phyloP scores from a whole-genome alignment of 2,888 invertebrate species.

The Athrips mouffetella region DNA sequence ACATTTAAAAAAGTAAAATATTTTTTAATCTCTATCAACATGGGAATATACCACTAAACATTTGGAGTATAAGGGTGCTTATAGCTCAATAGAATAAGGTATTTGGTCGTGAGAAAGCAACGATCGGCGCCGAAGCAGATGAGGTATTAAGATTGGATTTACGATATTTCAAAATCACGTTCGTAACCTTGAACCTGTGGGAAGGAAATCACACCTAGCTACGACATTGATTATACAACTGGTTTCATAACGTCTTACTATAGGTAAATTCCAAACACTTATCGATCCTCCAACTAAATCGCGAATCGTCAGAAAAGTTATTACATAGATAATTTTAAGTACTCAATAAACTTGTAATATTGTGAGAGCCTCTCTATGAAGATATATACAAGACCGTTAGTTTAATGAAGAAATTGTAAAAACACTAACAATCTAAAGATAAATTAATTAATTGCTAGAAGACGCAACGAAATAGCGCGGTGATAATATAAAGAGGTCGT shows the following conservation, averaged over 20 bases:
- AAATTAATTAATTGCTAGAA: constrained; percentile 32
- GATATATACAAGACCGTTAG: background rate
- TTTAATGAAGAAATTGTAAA: constrained; percentile 3
- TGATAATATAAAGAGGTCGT: constrained; percentile 30
- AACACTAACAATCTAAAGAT: constrained; percentile 24
- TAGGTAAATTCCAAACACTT: background rate
- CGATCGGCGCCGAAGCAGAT: constrained; percentile 50
- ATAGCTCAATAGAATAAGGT: constrained; percentile 24
- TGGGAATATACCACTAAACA: constrained; percentile 23
- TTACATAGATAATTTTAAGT: background rate
- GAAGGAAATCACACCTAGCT: constrained; percentile 60
- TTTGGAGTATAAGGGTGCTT: constrained; percentile 23
- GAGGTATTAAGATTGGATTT: constrained; percentile 65
- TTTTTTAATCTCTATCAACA: constrained; percentile 27
- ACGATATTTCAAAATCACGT: constrained; percentile 71
- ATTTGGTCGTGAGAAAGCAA: constrained; percentile 62
- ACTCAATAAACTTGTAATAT: background rate
- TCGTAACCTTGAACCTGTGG: constrained; percentile 67
- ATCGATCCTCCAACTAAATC: background rate
- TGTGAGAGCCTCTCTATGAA: background rate
- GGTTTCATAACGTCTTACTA: background rate
- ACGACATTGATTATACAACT: constrained; percentile 22
- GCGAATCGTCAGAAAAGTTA: background rate
- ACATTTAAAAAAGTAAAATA: constrained; percentile 43
- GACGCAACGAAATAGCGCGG: constrained; percentile 26